These are phyloP conservation scores for Acleris literana DNA, from an alignment of 2,888 invertebrate genomes.

Conservation along the genomic window DNA sequence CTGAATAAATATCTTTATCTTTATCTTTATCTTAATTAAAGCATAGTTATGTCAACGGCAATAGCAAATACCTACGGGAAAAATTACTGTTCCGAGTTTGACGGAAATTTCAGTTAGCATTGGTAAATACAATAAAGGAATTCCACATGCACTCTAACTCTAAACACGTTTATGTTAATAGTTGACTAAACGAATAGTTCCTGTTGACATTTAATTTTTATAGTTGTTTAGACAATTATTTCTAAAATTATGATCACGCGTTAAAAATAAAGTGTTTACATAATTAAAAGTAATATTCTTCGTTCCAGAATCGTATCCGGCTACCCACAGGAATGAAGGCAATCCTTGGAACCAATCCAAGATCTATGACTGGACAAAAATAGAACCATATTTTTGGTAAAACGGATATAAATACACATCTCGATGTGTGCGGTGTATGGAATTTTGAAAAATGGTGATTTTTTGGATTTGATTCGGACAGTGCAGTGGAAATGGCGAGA, in stretches of 20 bases:
- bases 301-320: slow-evolving; percentile 64
- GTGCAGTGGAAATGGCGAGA: slow-evolving; percentile 58
- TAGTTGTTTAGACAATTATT: slow-evolving; percentile 16
- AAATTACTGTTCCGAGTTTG: too few species aligned
- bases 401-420: slow-evolving; percentile 39
- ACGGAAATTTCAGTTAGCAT: too few species aligned
- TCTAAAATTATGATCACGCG: slow-evolving; percentile 22
- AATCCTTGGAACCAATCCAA: slow-evolving; percentile 59
- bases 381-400: slow-evolving; percentile 39
- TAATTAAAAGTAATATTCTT: slow-evolving; percentile 54
- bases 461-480: slow-evolving; percentile 52
- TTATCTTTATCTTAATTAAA: too few species aligned
- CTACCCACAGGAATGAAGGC: slow-evolving; percentile 46
- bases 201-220: neutral
- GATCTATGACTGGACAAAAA: slow-evolving; percentile 41
- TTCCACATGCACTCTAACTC: neutral
- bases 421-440: slow-evolving; percentile 62
- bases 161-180: neutral
- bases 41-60: too few species aligned
- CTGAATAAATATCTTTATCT: too few species aligned
- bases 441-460: slow-evolving; percentile 37
- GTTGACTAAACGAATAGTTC: neutral
- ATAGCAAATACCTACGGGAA: too few species aligned
- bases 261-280: slow-evolving; percentile 48
- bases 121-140: too few species aligned